These are phyloP conservation scores for Arremon brunneinucha DNA, from an alignment of 2,797 vertebrate species.

Conservation along the genomic window DNA sequence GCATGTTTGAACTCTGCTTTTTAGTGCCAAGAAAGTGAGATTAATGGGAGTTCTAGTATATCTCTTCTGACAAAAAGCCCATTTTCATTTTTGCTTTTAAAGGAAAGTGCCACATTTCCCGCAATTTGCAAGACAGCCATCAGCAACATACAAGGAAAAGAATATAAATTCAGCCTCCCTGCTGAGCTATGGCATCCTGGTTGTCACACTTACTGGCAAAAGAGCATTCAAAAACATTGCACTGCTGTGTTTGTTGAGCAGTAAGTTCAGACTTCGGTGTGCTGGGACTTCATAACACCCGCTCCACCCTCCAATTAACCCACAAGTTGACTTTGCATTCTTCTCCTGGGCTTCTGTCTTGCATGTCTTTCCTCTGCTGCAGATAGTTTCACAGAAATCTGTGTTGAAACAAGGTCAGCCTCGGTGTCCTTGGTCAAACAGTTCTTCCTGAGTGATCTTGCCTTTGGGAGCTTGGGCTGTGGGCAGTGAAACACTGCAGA, in stretches of 20 bases:
- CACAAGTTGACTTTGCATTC: slow-evolving; percentile 9
- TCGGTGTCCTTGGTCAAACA: neutral
- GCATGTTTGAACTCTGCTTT: slow-evolving; percentile 60
- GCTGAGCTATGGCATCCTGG: neutral
- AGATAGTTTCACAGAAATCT: neutral
- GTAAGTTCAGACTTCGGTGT: neutral
- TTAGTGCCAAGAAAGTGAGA: slow-evolving; percentile 53
- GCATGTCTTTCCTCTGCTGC: neutral
- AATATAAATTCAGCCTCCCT: neutral
- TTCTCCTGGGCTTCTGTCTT: neutral
- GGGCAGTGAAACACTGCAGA: neutral
- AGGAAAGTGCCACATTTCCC: neutral
- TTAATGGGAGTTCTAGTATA: slow-evolving; percentile 11
- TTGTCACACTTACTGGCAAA: slow-evolving; percentile 33
- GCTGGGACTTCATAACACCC: neutral
- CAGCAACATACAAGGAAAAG: slow-evolving; percentile 12
- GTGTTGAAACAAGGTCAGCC: neutral
- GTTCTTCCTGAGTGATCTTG: neutral
- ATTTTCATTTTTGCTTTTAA: slow-evolving; percentile 50
- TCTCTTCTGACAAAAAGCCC: slow-evolving; percentile 51
- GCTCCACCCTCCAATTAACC: neutral
- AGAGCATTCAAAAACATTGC: neutral
- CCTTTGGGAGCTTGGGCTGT: neutral
- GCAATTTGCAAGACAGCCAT: slow-evolving; percentile 1
- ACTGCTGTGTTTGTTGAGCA: slow-evolving; percentile 31